phyloP scores from a whole-genome alignment of 1,140 invertebrate species.

The Lepidurus apus region DNA sequence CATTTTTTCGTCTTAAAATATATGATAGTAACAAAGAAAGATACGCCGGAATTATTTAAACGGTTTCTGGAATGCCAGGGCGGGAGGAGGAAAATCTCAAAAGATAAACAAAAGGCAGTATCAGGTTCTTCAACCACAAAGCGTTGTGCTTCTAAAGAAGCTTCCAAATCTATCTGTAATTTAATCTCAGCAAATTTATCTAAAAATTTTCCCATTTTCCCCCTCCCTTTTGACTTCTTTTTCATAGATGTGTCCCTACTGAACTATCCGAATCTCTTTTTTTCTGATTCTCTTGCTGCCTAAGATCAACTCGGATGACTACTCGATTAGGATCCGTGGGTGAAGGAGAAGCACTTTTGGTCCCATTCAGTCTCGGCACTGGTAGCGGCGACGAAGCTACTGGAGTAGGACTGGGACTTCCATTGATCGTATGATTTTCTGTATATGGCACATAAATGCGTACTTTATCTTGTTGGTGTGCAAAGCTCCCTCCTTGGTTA shows the following conservation, averaged over 20 bases:
- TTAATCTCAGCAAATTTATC: background rate
- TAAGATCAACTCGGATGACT: constrained; percentile 55
- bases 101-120: background rate
- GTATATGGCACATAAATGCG: constrained; percentile 69
- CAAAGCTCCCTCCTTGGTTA: constrained; percentile 25
- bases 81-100: background rate
- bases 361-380: constrained; percentile 45
- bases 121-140: background rate
- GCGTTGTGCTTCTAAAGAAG: background rate
- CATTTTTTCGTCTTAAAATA: background rate
- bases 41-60: background rate
- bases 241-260: constrained; percentile 25
- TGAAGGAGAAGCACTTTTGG: constrained; percentile 46
- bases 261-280: constrained; percentile 27
- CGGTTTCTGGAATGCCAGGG: background rate
- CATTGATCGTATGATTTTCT: constrained; percentile 23
- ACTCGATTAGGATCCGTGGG: constrained; percentile 56
- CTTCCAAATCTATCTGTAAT: background rate
- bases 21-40: background rate
- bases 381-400: constrained; percentile 46
- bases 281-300: constrained; percentile 23
- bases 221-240: background rate
- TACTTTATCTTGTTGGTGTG: constrained; percentile 53
- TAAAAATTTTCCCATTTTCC: background rate
- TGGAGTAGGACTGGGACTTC: constrained; percentile 45